Base-by-base conservation (phyloP, 2,888 invertebrate species). In the Drosophila lutescens region DNA sequence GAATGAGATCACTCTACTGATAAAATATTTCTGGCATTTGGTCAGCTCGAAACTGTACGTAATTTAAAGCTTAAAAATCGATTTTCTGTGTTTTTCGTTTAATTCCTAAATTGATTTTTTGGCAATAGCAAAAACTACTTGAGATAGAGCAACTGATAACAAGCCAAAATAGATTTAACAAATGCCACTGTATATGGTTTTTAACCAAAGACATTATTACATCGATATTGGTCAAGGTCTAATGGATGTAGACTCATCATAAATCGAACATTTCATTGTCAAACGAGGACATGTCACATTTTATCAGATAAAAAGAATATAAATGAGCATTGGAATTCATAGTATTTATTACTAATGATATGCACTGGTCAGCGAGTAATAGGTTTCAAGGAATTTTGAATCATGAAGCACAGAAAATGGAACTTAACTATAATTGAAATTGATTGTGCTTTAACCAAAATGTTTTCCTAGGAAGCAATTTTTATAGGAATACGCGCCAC, bases 61-160 rank as follows among this genome's bases (percentile, higher is more conserved):
- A 63, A 73, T 72, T 63, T 72, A 36, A 41, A 50, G 73, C 65
- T 73, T 58, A 46, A 63, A 72, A 73, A 50, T 36, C 72, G 40
- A 73, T 72, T 63, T 51, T 26, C 7, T 3, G 40, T 34, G 26
- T 46, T 44, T 32, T 40, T 36, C 7, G 26, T 40, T 26, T 6
- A 12, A 34, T 40, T 15, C 8, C 13, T 9, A 36, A 47, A 66
- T 47, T 12, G 20, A 47, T 26, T 47, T 50, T 44, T 66, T 13
- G 44, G 30, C 13, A 44, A 38, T 17, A 36, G 32, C 40, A 12
- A 7, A 10, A 3, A 13, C 20, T 26, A 51, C 66, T 65, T 53
- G 66, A 67, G 26, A 65, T 53, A 34, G 47, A 40, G 12, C 17
- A 5, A 34, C 40, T 47, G 66, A 66, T 66, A 41, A 40, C 34